Base-by-base conservation (phyloP, 2,113 vertebrate species). In the Sebastes schlegelii region DNA sequence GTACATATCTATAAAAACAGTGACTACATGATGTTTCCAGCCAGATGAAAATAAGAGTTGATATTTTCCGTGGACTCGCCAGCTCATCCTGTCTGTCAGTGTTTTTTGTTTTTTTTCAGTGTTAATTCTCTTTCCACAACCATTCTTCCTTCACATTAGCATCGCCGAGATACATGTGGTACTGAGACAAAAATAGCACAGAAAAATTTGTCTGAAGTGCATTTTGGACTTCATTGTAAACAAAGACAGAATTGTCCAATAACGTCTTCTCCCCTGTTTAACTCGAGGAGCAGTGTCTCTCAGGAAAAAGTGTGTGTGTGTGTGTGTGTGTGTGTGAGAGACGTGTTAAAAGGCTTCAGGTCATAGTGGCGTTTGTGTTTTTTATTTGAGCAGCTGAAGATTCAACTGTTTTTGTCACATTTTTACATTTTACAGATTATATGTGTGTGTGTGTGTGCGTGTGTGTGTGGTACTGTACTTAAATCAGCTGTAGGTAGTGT, bases 141-240 rank as follows among this genome's bases (percentile, higher is more conserved):
- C 16, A 16, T 19, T 76, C 55, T 55, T 76, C 77, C 81, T 88
- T 87, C 71, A 77, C 52, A 42, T 75, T 21, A 81, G 70, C 68
- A 49, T 71, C 55, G 23, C 79, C 65, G 80, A 86, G 67, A 89
- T 76, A 48, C 42, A 11, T 72, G 73, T 82, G 61, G 68, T 76
- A 84, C 73, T 51, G 79, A 89, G 86, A 86, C 72, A 76, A 74
- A 85, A 88, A 77, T 55, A 21, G 73, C 74, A 91, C 66, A 89
- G 74, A 85, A 90, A 88, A 49, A 73, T 82, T 65, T 26, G 68
- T 74, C 70, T 83, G 73, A 92, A 89, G 88, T 87, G 88, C 82
- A 78, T 91, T 89, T 89, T 76, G 82, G 86, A 89, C 86, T 90
- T 90, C 80, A 85, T 72, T 89, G 87, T 91, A 92, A 92, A 94